Evolutionary conservation across 2,797 vertebrate species (phyloP).

Genomic region (Clarias platycephalus): DNA sequence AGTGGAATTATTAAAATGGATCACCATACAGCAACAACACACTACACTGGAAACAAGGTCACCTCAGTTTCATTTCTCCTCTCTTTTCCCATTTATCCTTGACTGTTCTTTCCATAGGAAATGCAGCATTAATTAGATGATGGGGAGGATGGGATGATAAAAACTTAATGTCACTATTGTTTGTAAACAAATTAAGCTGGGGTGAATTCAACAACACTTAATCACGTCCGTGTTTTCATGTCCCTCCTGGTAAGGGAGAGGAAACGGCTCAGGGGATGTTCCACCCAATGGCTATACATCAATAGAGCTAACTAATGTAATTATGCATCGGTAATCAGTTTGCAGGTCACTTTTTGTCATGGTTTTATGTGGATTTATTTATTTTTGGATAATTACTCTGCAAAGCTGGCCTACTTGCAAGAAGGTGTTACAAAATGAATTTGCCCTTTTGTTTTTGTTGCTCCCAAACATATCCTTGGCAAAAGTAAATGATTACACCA

Average conservation of each 20-base stretch:
- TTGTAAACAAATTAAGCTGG: slow-evolving; percentile 55
- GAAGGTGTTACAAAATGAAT: slow-evolving; percentile 32
- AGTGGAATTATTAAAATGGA: background rate
- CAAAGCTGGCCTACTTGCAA: background rate
- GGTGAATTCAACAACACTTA: slow-evolving; percentile 45
- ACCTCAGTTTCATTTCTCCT: slow-evolving; percentile 45
- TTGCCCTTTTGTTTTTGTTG: slow-evolving; percentile 50
- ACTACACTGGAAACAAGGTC: slow-evolving; percentile 16
- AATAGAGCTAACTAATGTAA: slow-evolving; percentile 65
- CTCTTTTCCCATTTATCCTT: slow-evolving; percentile 64
- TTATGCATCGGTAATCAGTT: slow-evolving; percentile 70
- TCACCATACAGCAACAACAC: background rate
- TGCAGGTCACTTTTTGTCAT: slow-evolving; percentile 56
- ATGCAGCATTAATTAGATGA: slow-evolving; percentile 66
- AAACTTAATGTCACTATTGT: slow-evolving; percentile 37
- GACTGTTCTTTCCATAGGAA: slow-evolving; percentile 63
- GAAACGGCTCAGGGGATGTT: slow-evolving; percentile 57
- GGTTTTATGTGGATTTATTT: background rate
- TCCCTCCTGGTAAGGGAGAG: slow-evolving; percentile 55
- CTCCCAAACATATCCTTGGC: slow-evolving; percentile 32
- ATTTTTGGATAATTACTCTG: slow-evolving; percentile 4
- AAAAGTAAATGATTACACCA: slow-evolving; percentile 51
- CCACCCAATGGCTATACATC: slow-evolving; percentile 61
- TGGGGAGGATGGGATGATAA: slow-evolving; percentile 55
- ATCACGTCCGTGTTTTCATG: slow-evolving; percentile 35